Percentiles rank a stretch among this genome's conserved stretches.
These are phyloP conservation scores for Corynorhinus townsendii DNA, from an alignment of 2,113 vertebrate species.

Conservation along the genomic window DNA sequence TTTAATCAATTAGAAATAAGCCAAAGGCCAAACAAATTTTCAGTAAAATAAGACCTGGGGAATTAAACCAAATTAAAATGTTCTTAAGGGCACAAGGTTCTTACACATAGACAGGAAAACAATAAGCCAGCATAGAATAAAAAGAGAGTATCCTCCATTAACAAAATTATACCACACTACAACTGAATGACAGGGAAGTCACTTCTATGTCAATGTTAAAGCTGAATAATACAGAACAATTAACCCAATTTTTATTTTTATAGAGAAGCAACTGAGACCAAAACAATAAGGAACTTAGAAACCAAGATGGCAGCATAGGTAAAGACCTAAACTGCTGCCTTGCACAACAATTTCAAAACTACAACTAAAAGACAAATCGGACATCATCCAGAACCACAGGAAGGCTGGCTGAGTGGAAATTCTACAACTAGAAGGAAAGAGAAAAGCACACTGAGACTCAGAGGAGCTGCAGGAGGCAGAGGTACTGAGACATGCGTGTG, in stretches of 20 bases:
- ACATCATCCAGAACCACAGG: too few relatives aligned
- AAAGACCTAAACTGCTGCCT: too few relatives aligned
- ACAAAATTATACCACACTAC: background rate
- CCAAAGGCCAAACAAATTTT: background rate
- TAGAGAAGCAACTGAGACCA: background rate
- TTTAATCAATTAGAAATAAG: constrained; percentile 6
- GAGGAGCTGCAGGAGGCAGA: too few relatives aligned
- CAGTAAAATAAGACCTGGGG: constrained; percentile 17
- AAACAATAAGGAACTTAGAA: background rate
- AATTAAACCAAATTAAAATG: constrained; percentile 14
- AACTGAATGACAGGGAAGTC: background rate
- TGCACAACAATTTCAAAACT: too few relatives aligned
- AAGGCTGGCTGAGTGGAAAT: too few relatives aligned
- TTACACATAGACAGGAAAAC: background rate
- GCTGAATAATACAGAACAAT: background rate
- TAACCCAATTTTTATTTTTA: background rate
- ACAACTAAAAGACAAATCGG: too few relatives aligned
- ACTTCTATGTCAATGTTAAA: background rate
- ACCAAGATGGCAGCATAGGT: too few relatives aligned
- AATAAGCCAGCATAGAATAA: background rate
- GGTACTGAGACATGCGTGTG: too few relatives aligned
- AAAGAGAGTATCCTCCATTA: background rate
- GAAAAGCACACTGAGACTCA: too few relatives aligned
- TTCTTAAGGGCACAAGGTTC: background rate
- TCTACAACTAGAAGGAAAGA: too few relatives aligned